phyloP scores from a whole-genome alignment of 2,797 vertebrate genomes.

The Aotus griseimembra region DNA sequence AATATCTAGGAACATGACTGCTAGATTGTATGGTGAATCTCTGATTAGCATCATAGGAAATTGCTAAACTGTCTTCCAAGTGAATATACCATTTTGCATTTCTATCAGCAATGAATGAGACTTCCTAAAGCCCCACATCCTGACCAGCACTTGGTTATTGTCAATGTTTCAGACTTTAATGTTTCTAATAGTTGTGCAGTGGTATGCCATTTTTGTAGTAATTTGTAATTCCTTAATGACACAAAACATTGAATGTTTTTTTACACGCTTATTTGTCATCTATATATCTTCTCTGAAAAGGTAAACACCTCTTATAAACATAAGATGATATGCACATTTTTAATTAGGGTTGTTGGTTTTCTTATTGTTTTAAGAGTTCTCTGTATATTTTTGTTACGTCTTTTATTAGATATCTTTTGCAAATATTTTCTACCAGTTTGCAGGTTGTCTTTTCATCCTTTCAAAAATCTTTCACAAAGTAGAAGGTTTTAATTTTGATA shows the following conservation, averaged over 20 bases:
- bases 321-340: not conserved
- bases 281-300: not conserved
- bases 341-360: not conserved
- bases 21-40: not conserved
- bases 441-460: not conserved
- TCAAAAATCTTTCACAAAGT: not conserved
- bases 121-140: not conserved
- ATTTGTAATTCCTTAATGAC: not conserved
- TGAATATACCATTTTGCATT: not conserved
- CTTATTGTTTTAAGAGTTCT: not conserved
- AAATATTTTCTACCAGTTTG: not conserved
- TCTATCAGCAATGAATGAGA: not conserved
- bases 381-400: not conserved
- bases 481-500: not conserved
- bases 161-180: not conserved
- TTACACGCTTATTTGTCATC: not conserved
- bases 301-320: no score
- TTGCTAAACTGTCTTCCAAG: not conserved
- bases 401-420: not conserved
- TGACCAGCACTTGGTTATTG: not conserved
- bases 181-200: not conserved
- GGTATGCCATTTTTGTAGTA: not conserved
- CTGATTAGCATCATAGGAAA: not conserved
- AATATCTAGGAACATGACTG: not conserved
- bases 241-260: not conserved